Conservation (phyloP, 1,140 invertebrate genomes). For the Euborellia annulipes region DNA sequence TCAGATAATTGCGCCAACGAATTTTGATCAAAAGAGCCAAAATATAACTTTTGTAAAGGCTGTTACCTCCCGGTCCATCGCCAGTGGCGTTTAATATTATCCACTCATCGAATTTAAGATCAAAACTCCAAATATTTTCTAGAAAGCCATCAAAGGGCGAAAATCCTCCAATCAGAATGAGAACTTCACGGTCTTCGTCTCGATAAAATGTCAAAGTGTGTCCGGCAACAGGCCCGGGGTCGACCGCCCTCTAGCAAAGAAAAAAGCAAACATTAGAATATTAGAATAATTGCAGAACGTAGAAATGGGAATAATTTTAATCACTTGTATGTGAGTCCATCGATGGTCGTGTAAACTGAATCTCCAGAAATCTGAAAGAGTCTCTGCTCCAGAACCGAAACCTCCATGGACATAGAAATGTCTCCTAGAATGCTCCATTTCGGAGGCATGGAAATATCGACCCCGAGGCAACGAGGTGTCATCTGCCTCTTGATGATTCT, state of each 20-base stretch:
- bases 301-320: no score
- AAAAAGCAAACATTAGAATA: no score
- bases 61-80: slow-evolving; percentile 49
- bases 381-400: slow-evolving; percentile 33
- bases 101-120: slow-evolving; percentile 57
- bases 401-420: slow-evolving; percentile 86
- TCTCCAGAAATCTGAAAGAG: slow-evolving; percentile 80
- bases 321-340: slow-evolving; percentile 58
- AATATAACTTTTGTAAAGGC: no score
- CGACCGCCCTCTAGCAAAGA: background rate
- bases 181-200: slow-evolving; percentile 45
- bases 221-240: slow-evolving; percentile 60
- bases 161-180: slow-evolving; percentile 80
- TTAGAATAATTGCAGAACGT: no score
- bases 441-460: slow-evolving; percentile 77
- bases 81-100: slow-evolving; percentile 47
- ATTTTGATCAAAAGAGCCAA: no score
- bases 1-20: no score
- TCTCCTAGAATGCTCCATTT: slow-evolving; percentile 65
- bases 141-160: slow-evolving; percentile 61
- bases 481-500: no score
- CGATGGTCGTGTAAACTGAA: slow-evolving; percentile 74
- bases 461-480: slow-evolving; percentile 71
- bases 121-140: slow-evolving; percentile 66
- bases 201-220: slow-evolving; percentile 71